phyloP scores from a whole-genome alignment of 1,140 invertebrate species.

The Caenorhabditis latens region DNA sequence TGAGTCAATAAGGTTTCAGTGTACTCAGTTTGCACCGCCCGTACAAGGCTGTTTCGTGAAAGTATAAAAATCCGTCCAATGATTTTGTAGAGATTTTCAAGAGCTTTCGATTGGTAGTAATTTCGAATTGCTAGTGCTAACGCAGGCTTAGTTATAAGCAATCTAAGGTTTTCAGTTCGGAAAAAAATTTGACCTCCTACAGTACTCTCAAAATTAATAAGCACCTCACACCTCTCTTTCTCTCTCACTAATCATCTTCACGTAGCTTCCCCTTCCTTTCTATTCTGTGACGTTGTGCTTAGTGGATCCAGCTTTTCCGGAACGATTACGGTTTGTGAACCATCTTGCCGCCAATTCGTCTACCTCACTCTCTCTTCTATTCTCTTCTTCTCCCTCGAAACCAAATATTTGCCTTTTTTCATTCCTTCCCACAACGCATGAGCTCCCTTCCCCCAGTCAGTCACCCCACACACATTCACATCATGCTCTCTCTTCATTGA shows the following conservation, averaged over 20 bases:
- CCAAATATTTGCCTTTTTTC: slow-evolving; percentile 52
- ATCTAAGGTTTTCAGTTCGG: too few relatives aligned
- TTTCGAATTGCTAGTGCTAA: too few relatives aligned
- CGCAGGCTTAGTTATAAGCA: too few relatives aligned
- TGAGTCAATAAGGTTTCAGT: too few relatives aligned
- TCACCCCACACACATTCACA: neutral
- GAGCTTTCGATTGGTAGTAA: too few relatives aligned
- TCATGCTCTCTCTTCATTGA: neutral
- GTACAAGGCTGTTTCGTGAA: too few relatives aligned
- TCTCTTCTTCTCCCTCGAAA: neutral
- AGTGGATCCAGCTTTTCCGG: slow-evolving; percentile 40
- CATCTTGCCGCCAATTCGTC: slow-evolving; percentile 14
- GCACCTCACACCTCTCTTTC: too few relatives aligned
- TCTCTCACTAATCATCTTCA: neutral
- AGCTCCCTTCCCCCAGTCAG: neutral
- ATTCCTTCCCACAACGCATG: neutral
- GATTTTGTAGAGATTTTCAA: too few relatives aligned
- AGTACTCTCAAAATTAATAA: too few relatives aligned
- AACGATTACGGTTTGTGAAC: slow-evolving; percentile 55
- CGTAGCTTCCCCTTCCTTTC: neutral
- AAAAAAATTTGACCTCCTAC: too few relatives aligned
- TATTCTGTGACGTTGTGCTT: slow-evolving; percentile 8
- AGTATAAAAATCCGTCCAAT: too few relatives aligned
- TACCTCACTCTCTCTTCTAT: neutral
- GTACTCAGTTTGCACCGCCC: too few relatives aligned